Base-by-base conservation (phyloP, 2,113 vertebrate genomes). In the Myodes glareolus region DNA sequence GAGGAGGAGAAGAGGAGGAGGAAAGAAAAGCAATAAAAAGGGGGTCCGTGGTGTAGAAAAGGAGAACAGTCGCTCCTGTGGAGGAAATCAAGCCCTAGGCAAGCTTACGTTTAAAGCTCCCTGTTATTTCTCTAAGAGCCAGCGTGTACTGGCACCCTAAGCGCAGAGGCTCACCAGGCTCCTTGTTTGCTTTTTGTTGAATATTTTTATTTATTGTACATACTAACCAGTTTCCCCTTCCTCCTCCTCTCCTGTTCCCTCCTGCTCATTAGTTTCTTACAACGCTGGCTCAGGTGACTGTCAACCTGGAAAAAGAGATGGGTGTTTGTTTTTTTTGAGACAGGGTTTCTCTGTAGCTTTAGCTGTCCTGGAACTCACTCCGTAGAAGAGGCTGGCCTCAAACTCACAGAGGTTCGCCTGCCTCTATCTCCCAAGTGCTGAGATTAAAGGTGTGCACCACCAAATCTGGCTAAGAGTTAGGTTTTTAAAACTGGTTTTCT, bases 401-500 rank as follows among this genome's bases (percentile, higher is more conserved):
- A 42, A 63, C 7, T 63, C 61, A 45, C 12, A 45, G 21, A 45
- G n/a, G 31, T 45, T 12, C 2, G 10, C 39, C 39, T 85, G 39
- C 39, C 39, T 65, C 81, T 42, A 39, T 27, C n/a, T 45, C 58
- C 23, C 25, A 0, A 65, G 81, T 84, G 58, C 58, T 85, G 80
- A 17, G 21, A 82, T 82, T 1, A 58, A 82, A 82, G 36, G 36
- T 21, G n/a, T 27, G 5, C 27, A 0, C 78, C 21, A 81, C 11
- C 21, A 81, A 36, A 58, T 39, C 21, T 81, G 25, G 58, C 55
- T 25, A 84, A 86, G 1, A 93, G 88, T 16, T 4, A 1, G 19
- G 68, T 42, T 86, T 92, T 92, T 94, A 16, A 42, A 78, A 90
- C 75, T 63, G 68, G 39, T 96, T 95, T 92, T 94, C 33, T 88